Base-by-base conservation (phyloP, 2,888 invertebrate genomes). In the Cataglyphis albicans region DNA sequence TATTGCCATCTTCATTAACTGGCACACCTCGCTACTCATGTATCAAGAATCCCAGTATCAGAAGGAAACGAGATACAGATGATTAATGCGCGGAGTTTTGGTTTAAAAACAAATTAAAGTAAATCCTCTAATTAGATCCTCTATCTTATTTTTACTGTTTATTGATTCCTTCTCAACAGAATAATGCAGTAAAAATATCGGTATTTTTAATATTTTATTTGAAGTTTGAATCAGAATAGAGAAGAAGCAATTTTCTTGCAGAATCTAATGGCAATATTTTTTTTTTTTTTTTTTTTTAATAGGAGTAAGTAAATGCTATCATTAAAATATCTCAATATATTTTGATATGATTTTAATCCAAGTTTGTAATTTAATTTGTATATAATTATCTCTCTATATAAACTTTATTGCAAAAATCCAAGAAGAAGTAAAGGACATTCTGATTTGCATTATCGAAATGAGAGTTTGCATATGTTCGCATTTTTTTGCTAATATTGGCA, bases 1-100 rank as follows among this genome's bases (percentile, higher is more conserved):
- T 52, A 75, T 75, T 64, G 38, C 10, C 48, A 18, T 63, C 35
- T 74, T 18, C 25, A 63, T 75, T 63, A 64, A 64, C 21, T 25
- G 21, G n/a, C 38, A 10, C 18, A 18, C 5, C 29, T 63, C 21
- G 15, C 25, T 63, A 25, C 52, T 18, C 64, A 9, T 63, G 63
- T 44, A 63, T 64, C 64, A 65, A 65, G 35, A 75, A 35, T 15
- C n/a, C 10, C 7, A 0, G 6, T 25, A 63, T 48, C 35, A 32
- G 32, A 29, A 9, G 21, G 35, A 75, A 64, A 64, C 35, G 1
- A 25, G 10, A 25, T 48, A 7, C 32, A 29, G 0, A 12, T 15
- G 41, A 61, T 44, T 44, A 70, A 15, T 3, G 18, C n/a, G 9
- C 29, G n/a, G 10, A 38, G 6, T 9, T 57, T 72, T 7, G 5